Conservation (phyloP, 2,888 invertebrate species). For the Eilema sororculum region DNA sequence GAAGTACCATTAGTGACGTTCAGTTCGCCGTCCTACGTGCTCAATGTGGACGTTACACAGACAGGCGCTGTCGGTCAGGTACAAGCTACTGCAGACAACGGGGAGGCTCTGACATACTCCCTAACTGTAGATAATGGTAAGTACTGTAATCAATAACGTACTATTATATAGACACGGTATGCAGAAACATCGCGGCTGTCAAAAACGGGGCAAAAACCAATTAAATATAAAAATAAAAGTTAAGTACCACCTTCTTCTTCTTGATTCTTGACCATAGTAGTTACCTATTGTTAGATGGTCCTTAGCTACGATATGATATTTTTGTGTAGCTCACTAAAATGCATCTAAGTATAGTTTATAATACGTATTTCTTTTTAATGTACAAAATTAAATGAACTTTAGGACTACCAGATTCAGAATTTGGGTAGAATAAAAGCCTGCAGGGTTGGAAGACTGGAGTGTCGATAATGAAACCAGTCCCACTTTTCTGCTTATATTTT, state of each 20-base stretch:
- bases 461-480: background rate
- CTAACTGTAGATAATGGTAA: conserved; percentile 66
- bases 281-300: too few relatives aligned
- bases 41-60: conserved; percentile 63
- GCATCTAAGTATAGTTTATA: too few relatives aligned
- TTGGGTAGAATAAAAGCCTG: too few relatives aligned
- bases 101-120: conserved; percentile 68
- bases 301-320: too few relatives aligned
- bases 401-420: background rate
- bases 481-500: conserved; percentile 14
- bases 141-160: conserved; percentile 12
- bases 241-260: too few relatives aligned
- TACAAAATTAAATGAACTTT: background rate
- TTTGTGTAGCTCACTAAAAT: too few relatives aligned
- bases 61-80: conserved; percentile 70
- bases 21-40: conserved; percentile 62
- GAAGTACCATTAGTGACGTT: conserved; percentile 65
- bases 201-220: too few relatives aligned
- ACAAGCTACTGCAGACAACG: conserved; percentile 69
- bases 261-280: too few relatives aligned
- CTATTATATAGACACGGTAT: too few relatives aligned
- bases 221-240: background rate
- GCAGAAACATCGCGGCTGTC: too few relatives aligned
- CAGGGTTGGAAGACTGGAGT: too few relatives aligned
- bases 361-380: too few relatives aligned